These are phyloP conservation scores for Archilochus colubris DNA, from an alignment of 2,113 vertebrate species.

Conservation along the genomic window DNA sequence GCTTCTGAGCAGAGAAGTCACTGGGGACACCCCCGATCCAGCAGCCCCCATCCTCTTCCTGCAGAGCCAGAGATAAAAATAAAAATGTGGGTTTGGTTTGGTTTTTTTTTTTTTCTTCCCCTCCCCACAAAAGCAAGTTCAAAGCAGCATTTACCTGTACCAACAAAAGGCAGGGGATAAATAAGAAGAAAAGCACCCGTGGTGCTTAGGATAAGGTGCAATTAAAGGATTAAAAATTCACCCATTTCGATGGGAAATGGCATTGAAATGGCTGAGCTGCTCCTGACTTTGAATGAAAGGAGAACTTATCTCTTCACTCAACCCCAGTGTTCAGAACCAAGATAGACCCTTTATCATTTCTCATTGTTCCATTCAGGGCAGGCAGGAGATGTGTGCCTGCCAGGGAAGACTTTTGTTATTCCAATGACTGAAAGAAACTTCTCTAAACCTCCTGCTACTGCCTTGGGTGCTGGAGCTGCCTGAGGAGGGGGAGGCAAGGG, in stretches of 20 bases:
- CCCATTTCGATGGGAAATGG: conserved; percentile 6
- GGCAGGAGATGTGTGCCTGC: background rate
- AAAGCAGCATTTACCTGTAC: background rate
- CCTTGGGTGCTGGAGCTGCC: background rate
- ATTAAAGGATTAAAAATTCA: conserved; percentile 59
- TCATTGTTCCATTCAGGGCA: background rate
- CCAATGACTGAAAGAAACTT: background rate
- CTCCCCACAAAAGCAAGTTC: background rate
- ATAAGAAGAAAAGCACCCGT: background rate
- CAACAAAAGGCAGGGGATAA: conserved; percentile 14
- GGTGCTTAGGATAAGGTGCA: conserved; percentile 24
- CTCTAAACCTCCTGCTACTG: background rate
- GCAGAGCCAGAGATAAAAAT: background rate
- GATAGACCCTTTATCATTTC: background rate
- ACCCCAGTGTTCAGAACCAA: background rate
- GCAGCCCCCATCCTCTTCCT: background rate
- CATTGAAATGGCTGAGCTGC: conserved; percentile 1
- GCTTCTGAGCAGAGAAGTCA: background rate
- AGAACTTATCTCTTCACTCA: conserved; percentile 29
- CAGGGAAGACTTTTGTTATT: background rate
- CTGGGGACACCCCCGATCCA: background rate
- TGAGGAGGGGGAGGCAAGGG: background rate
- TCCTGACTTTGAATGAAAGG: conserved; percentile 2
- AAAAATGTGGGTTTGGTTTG: background rate
- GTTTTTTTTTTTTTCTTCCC: background rate